Conservation (phyloP, 2,113 vertebrate genomes). For the Vicugna pacos region DNA sequence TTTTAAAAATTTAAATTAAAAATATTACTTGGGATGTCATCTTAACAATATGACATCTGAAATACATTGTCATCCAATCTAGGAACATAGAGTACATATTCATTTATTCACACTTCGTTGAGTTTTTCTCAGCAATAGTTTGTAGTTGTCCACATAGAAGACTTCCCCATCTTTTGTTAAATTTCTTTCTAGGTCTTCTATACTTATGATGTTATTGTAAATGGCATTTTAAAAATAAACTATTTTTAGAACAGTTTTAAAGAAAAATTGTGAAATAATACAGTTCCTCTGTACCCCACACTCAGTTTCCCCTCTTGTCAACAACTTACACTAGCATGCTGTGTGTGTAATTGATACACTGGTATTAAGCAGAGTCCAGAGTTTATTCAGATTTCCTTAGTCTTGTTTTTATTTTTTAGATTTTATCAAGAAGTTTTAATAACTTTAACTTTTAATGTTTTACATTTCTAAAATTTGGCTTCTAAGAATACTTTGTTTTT, state of each 20-base stretch:
- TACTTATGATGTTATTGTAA: not conserved
- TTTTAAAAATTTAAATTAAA: not conserved
- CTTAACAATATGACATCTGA: not conserved
- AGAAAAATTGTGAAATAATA: not conserved
- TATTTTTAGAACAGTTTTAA: not conserved
- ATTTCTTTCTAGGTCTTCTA: not conserved
- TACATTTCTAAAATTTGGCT: constrained; percentile 7
- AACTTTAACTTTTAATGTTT: not conserved
- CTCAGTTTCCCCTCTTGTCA: not conserved
- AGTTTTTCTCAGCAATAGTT: not conserved
- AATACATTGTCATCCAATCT: not conserved
- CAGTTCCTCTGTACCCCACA: not conserved
- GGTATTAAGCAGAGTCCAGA: not conserved
- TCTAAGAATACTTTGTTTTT: constrained; percentile 25
- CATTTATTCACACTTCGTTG: not conserved
- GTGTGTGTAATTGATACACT: not conserved
- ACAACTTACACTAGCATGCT: not conserved
- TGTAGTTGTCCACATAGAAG: not conserved
- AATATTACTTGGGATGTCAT: not conserved
- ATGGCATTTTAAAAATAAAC: not conserved
- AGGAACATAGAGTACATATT: not conserved
- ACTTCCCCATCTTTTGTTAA: not conserved
- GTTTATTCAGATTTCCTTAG: not conserved
- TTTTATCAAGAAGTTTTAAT: not conserved
- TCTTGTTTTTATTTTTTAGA: not conserved